A percentile compares a stretch with the other conserved stretches of the same genome.
phyloP scores from a whole-genome alignment of 2,888 invertebrate species.

The Chrysotoxum bicinctum region DNA sequence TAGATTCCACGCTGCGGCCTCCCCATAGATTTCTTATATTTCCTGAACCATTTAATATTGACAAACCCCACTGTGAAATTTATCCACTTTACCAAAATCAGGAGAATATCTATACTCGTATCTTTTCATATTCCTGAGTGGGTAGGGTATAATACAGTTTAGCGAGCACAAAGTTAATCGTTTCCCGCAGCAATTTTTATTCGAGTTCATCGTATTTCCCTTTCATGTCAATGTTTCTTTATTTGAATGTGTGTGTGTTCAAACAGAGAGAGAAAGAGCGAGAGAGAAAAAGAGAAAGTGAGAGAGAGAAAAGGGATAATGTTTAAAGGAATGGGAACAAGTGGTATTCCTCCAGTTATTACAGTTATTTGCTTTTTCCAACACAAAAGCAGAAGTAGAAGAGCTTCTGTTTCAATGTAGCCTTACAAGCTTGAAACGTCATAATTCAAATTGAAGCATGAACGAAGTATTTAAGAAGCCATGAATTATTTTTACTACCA shows the following conservation, averaged over 20 bases:
- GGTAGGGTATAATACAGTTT: slow-evolving; percentile 56
- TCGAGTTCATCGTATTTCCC: slow-evolving; percentile 49
- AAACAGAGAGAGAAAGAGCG: background rate
- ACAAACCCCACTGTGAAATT: slow-evolving; percentile 46
- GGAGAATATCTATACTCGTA: slow-evolving; percentile 47
- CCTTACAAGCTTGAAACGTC: background rate
- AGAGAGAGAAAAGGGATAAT: background rate
- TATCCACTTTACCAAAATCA: slow-evolving; percentile 27
- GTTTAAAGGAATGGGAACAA: slow-evolving; percentile 4
- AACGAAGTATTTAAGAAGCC: slow-evolving; percentile 58
- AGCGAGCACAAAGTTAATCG: slow-evolving; percentile 75
- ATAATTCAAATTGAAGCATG: slow-evolving; percentile 61
- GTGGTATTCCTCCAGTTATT: background rate
- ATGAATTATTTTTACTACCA: slow-evolving; percentile 64
- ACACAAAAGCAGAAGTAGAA: background rate
- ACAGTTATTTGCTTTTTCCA: slow-evolving; percentile 14
- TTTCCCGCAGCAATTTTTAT: slow-evolving; percentile 74
- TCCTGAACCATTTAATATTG: no score
- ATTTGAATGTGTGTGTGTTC: background rate
- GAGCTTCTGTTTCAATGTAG: background rate
- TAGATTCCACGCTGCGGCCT: no score
- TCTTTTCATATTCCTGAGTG: slow-evolving; percentile 57
- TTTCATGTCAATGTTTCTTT: slow-evolving; percentile 24
- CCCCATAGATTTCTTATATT: no score
- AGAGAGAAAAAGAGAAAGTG: background rate